These are phyloP conservation scores for Rapana venosa DNA, from an alignment of 2,888 invertebrate genomes.

Conservation along the genomic window DNA sequence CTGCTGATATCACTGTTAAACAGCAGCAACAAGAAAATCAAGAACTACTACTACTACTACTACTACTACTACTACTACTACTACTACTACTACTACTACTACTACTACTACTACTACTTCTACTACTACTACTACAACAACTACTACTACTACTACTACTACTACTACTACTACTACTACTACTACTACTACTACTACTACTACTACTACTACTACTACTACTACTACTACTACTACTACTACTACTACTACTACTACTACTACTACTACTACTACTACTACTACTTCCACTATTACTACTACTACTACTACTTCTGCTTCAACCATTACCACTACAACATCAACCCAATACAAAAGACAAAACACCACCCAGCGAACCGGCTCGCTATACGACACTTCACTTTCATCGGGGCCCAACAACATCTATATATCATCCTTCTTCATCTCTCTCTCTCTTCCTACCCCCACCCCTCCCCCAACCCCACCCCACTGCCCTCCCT, in stretches of 20 bases:
- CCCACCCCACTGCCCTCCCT: too few relatives aligned
- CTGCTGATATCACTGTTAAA: too few relatives aligned
- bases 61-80: background rate
- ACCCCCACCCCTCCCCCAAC: too few relatives aligned
- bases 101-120: constrained; percentile 15
- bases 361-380: too few relatives aligned
- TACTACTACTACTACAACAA: background rate
- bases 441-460: too few relatives aligned
- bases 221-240: constrained; percentile 3
- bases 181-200: constrained; percentile 1
- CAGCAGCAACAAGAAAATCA: too few relatives aligned
- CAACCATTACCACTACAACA: background rate
- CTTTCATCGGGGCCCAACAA: too few relatives aligned
- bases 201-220: constrained; percentile 16
- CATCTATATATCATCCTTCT: too few relatives aligned
- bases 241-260: background rate
- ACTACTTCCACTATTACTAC: background rate
- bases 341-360: too few relatives aligned
- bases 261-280: background rate
- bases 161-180: constrained; percentile 11
- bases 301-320: background rate
- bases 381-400: too few relatives aligned
- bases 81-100: constrained; percentile 20
- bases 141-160: constrained; percentile 19
- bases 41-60: too few relatives aligned